These are phyloP conservation scores for Bradypodion ventrale DNA, from an alignment of 2,797 vertebrate genomes.

Conservation along the genomic window DNA sequence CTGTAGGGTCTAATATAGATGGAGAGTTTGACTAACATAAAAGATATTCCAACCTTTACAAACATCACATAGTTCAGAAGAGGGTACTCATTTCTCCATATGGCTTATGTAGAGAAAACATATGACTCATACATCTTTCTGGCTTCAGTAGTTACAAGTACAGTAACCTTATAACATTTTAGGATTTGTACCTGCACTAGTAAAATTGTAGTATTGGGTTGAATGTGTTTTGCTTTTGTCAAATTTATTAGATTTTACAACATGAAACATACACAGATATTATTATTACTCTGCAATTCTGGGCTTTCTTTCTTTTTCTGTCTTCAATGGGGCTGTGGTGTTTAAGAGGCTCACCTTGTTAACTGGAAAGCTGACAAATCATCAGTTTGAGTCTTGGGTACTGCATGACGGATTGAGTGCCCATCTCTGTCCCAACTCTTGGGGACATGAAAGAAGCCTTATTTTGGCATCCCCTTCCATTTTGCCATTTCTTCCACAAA, in stretches of 20 bases:
- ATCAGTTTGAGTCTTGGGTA: too few species aligned
- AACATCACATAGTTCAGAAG: background rate
- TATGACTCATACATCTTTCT: background rate
- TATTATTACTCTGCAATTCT: background rate
- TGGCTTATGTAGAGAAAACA: slow-evolving; percentile 1
- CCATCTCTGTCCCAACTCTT: too few species aligned
- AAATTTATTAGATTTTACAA: background rate
- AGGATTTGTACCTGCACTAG: background rate
- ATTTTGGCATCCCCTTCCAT: too few species aligned
- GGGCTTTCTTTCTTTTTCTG: background rate
- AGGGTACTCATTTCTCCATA: slow-evolving; percentile 5
- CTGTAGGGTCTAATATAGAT: background rate
- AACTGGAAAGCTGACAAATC: too few species aligned
- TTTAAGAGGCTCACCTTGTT: too few species aligned
- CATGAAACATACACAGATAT: background rate
- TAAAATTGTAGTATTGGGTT: background rate
- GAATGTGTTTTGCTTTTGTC: background rate
- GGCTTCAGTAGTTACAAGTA: background rate
- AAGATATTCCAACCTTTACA: background rate
- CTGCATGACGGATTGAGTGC: too few species aligned
- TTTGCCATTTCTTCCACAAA: too few species aligned
- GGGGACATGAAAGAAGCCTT: too few species aligned
- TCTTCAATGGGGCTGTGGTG: too few species aligned
- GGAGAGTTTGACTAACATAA: background rate
- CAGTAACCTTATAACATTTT: background rate